Percentiles rank a stretch among this genome's conserved stretches.
Evolutionary conservation across 2,113 vertebrate species (phyloP).

Genomic region (Thalassarche chlororhynchos): DNA sequence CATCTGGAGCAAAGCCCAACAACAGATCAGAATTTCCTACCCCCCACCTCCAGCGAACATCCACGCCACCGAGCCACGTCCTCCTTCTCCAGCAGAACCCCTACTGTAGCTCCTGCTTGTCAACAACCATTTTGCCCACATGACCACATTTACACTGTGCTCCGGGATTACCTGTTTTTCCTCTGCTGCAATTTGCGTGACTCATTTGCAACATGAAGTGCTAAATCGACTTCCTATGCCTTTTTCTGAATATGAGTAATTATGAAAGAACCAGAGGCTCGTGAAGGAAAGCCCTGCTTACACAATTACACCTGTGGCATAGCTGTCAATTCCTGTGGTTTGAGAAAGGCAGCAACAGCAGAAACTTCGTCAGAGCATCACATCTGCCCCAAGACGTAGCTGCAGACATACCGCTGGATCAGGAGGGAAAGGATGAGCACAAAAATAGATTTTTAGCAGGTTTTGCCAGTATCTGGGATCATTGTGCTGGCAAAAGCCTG

Average conservation of each 20-base stretch:
- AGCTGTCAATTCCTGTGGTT: not conserved
- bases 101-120: not conserved
- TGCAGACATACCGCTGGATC: not conserved
- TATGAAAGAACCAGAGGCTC: not conserved
- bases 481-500: not conserved
- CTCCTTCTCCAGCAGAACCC: not conserved
- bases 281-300: not conserved
- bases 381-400: not conserved
- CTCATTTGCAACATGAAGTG: constrained; percentile 17
- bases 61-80: not conserved
- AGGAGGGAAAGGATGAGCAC: not conserved
- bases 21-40: not conserved
- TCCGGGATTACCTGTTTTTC: constrained; percentile 1
- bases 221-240: constrained; percentile 12
- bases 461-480: not conserved
- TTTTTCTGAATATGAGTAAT: constrained; percentile 5
- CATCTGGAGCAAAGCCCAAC: not conserved
- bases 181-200: constrained; percentile 31
- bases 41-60: not conserved
- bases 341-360: not conserved
- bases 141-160: not conserved
- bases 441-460: not conserved
- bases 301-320: not conserved
- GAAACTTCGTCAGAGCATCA: not conserved
- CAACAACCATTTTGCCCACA: not conserved